Percentiles rank a stretch among this genome's conserved stretches.
Evolutionary conservation across 1,140 invertebrate species (phyloP).

Genomic region (Diorhabda sublineata): DNA sequence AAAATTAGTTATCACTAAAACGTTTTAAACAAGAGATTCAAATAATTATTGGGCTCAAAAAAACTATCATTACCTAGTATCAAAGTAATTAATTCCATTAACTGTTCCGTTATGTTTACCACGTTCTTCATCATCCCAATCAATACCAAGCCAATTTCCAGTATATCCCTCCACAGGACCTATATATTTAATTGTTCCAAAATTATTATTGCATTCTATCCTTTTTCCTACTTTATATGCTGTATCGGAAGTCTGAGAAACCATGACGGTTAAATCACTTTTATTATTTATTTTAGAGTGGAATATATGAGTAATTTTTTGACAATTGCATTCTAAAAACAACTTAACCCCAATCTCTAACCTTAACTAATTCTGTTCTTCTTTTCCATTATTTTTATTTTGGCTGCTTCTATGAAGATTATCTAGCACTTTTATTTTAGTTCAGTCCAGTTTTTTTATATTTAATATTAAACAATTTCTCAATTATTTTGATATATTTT

Average conservation of each 20-base stretch:
- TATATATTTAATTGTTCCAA: conserved; percentile 51
- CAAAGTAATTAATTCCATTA: conserved; percentile 77
- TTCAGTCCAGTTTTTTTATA: too few relatives aligned
- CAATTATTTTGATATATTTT: too few relatives aligned
- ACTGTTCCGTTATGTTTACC: conserved; percentile 89
- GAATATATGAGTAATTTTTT: conserved; percentile 3
- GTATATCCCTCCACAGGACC: conserved; percentile 54
- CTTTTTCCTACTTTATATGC: conserved; percentile 32
- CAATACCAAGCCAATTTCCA: conserved; percentile 80
- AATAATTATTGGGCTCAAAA: too few relatives aligned
- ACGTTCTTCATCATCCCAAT: conserved; percentile 84
- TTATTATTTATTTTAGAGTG: neutral
- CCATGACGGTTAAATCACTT: neutral
- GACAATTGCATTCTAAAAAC: neutral
- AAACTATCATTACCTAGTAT: conserved; percentile 57
- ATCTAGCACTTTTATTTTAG: too few relatives aligned
- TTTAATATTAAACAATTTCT: too few relatives aligned
- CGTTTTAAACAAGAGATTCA: too few relatives aligned
- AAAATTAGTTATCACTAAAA: too few relatives aligned
- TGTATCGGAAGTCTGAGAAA: neutral
- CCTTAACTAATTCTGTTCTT: too few relatives aligned
- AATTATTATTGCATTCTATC: conserved; percentile 41
- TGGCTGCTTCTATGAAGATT: too few relatives aligned
- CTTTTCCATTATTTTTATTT: too few relatives aligned
- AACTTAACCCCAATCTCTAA: neutral